Evolutionary conservation across 2,888 invertebrate genomes (phyloP), one percentile per base, ranked within the genome.

Genomic region (Troides oblongomaculatus): DNA sequence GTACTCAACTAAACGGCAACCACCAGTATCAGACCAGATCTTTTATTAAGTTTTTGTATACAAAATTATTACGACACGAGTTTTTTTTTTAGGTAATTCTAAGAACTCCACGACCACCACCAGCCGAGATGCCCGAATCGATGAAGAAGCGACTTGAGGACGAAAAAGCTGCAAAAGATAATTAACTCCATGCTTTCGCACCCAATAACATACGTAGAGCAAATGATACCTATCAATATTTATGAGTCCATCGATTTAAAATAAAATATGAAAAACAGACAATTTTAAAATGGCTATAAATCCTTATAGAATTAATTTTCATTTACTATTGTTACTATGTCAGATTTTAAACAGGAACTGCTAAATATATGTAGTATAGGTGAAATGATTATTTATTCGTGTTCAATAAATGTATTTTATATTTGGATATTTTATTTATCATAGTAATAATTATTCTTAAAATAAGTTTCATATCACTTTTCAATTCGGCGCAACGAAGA

Each of bases 111-210:
- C 95, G 99, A 78, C 99, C 98, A 73, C 98, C 99, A 84, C 98
- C 98, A 81, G 97, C 98, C 79, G 96, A 96, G 90, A 98, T 98
- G 98, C 98, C 98, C 43, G 98, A 97, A 85, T 96, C 97, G n/a
- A 93, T 97, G 81, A 96, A 96, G 87, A 94, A 94, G 89, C 96
- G 97, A 76, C 82, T 94, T 39, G 92, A 88, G 71, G 93, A 89
- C 1, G 87, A 88, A 62, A 85, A 80, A 63, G 84, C 81, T 17
- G 78, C 76, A 7, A 84, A 83, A 43, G 63, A 70, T 57, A 57
- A 66, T 23, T 70, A 64, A 70, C 59, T 12, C 1, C 30, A 30
- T 10, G 7, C 25, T 58, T 43, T 18, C 21, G 21, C n/a, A 39
- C 10, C 43, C 57, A 5, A 58, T n/a, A 8, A n/a, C 12, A 18